Percentiles rank a stretch among this genome's conserved stretches.
Evolutionary conservation across 2,888 invertebrate genomes (phyloP).

Genomic region (Galerucella pusilla): DNA sequence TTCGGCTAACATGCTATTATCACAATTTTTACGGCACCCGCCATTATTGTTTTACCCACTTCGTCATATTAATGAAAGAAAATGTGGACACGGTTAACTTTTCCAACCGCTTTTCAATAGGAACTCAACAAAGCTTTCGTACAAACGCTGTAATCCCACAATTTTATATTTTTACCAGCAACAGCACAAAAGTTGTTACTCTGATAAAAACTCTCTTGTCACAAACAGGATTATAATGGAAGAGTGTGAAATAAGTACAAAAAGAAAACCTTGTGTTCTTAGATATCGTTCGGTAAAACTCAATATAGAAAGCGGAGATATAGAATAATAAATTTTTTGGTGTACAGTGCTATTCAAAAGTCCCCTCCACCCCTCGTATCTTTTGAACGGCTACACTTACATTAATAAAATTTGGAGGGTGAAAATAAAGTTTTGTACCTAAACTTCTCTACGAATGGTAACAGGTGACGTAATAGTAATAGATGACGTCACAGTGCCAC

Average conservation of each 20-base stretch:
- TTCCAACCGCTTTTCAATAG: conserved; percentile 13
- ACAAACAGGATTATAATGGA: conserved; percentile 44
- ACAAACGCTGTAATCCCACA: not conserved
- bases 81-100: conserved; percentile 15
- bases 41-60: conserved; percentile 24
- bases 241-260: conserved; percentile 43
- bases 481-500: too few relatives aligned
- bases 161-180: not conserved
- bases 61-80: conserved; percentile 11
- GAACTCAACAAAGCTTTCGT: not conserved
- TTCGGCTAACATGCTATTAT: conserved; percentile 26
- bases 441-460: too few relatives aligned
- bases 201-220: conserved; percentile 14
- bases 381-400: too few relatives aligned
- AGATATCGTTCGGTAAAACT: too few relatives aligned
- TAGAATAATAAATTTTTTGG: too few relatives aligned
- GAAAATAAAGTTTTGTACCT: too few relatives aligned
- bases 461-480: too few relatives aligned
- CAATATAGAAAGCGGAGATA: too few relatives aligned
- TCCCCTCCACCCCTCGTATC: too few relatives aligned
- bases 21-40: conserved; percentile 16
- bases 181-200: not conserved
- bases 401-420: too few relatives aligned
- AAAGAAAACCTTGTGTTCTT: too few relatives aligned
- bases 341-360: too few relatives aligned